Percentiles rank a stretch among this genome's conserved stretches.
These are phyloP conservation scores for Calvadosia cruxmelitensis DNA, from an alignment of 30 jellyfish, hydroid and myxozoan genomes.

Conservation along the genomic window DNA sequence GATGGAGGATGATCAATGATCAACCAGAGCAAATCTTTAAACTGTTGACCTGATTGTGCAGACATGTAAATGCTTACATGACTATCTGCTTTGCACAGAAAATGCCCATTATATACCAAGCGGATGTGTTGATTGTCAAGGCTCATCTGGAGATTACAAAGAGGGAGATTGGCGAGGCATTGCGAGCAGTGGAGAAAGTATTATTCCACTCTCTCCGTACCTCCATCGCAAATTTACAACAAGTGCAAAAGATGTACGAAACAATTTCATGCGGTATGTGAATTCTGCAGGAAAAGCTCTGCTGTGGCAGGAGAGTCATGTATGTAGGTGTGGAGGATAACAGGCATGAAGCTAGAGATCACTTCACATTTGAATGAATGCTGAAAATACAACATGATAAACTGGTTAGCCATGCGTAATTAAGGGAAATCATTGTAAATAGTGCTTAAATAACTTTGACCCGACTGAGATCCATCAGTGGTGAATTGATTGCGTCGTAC, in stretches of 20 bases:
- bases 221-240: not conserved
- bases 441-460: too few species aligned
- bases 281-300: not conserved
- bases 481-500: too few species aligned
- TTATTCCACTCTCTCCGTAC: not conserved
- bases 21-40: conserved; percentile 37
- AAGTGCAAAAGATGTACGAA: not conserved
- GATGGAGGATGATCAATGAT: conserved; percentile 47
- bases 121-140: conserved; percentile 32
- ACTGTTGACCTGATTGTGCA: conserved; percentile 36
- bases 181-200: conserved; percentile 1
- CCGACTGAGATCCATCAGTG: too few species aligned
- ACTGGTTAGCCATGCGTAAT: too few species aligned
- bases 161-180: conserved; percentile 36
- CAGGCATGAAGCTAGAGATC: too few species aligned
- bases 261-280: not conserved
- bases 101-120: conserved; percentile 33
- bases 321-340: not conserved
- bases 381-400: too few species aligned
- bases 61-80: conserved; percentile 46
- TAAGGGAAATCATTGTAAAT: too few species aligned
- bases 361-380: too few species aligned
- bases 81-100: conserved; percentile 46
- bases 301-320: not conserved
- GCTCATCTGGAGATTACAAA: not conserved